These are phyloP conservation scores for Melospiza georgiana DNA, from an alignment of 2,113 vertebrate genomes.

Conservation along the genomic window DNA sequence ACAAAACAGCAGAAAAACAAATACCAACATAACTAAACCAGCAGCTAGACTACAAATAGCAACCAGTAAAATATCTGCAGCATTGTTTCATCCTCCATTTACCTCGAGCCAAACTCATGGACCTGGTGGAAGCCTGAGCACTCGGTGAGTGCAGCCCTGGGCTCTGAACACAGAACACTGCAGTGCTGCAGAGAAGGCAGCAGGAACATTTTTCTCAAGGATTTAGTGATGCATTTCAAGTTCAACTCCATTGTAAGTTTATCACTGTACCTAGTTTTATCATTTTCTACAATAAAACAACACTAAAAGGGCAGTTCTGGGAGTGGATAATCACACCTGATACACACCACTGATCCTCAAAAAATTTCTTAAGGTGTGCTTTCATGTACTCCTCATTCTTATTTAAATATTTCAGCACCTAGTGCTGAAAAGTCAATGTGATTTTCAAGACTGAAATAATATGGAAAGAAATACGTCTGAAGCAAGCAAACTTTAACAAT, in stretches of 20 bases:
- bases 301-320: background rate
- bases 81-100: background rate
- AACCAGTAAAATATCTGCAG: background rate
- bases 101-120: background rate
- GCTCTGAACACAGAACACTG: background rate
- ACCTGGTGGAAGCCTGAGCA: background rate
- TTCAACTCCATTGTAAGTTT: background rate
- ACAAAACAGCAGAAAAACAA: background rate
- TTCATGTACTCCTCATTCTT: background rate
- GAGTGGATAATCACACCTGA: background rate
- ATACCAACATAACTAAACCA: background rate
- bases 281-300: background rate
- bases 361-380: background rate
- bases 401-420: slow-evolving; percentile 30
- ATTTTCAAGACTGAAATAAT: background rate
- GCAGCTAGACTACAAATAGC: background rate
- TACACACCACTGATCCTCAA: background rate
- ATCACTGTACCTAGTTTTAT: background rate
- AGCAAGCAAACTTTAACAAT: slow-evolving; percentile 39
- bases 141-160: background rate
- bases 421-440: background rate
- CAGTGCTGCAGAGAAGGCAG: background rate
- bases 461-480: background rate
- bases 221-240: background rate
- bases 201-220: background rate